Evolutionary conservation across 2,888 invertebrate genomes (phyloP).

Genomic region (Heliconius ismenius): DNA sequence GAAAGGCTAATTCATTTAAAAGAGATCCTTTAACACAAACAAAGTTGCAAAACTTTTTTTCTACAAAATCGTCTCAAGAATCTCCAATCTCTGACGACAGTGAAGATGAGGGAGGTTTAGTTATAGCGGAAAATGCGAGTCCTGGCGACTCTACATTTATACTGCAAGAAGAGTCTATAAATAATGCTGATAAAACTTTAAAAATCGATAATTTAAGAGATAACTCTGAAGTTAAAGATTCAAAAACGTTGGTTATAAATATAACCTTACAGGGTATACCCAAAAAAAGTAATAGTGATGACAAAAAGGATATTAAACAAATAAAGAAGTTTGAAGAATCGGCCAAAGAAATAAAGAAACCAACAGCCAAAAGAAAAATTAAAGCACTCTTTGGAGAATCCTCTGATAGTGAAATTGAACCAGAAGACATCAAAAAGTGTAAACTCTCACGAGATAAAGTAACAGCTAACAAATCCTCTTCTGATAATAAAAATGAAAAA

Average conservation of each 20-base stretch:
- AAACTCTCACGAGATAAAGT: slow-evolving; percentile 50
- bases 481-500: slow-evolving; percentile 45
- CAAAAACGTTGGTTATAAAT: slow-evolving; percentile 69
- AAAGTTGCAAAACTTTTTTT: slow-evolving; percentile 71
- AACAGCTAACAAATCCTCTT: slow-evolving; percentile 28
- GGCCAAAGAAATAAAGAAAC: slow-evolving; percentile 53
- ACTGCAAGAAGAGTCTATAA: slow-evolving; percentile 48
- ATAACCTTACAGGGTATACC: slow-evolving; percentile 72
- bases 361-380: slow-evolving; percentile 69
- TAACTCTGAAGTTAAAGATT: slow-evolving; percentile 42
- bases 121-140: slow-evolving; percentile 62
- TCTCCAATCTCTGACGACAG: slow-evolving; percentile 58
- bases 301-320: slow-evolving; percentile 42
- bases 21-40: slow-evolving; percentile 76
- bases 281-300: slow-evolving; percentile 48
- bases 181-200: slow-evolving; percentile 57
- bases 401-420: slow-evolving; percentile 69
- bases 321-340: slow-evolving; percentile 41
- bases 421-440: slow-evolving; percentile 52
- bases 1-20: slow-evolving; percentile 76
- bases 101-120: slow-evolving; percentile 59
- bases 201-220: slow-evolving; percentile 53
- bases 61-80: slow-evolving; percentile 58
- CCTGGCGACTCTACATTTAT: slow-evolving; percentile 55
- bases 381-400: slow-evolving; percentile 80